These are phyloP conservation scores for Harpalus rufipes DNA, from an alignment of 2,888 invertebrate genomes.

Conservation along the genomic window DNA sequence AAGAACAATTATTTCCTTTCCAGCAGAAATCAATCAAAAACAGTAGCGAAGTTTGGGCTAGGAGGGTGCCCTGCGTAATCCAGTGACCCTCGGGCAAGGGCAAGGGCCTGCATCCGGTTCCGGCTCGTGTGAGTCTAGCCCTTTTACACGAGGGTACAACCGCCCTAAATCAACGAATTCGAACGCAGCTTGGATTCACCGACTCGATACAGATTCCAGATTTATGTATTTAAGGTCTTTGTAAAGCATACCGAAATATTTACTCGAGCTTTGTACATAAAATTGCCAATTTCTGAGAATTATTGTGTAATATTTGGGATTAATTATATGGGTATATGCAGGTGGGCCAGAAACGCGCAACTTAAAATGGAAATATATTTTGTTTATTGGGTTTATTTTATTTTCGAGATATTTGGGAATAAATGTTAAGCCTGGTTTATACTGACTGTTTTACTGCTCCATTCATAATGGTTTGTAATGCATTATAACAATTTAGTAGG, in stretches of 20 bases:
- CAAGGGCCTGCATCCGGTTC: constrained; percentile 33
- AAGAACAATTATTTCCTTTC: constrained; percentile 9
- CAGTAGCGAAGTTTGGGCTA: neutral
- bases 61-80: neutral
- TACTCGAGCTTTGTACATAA: constrained; percentile 11
- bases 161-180: constrained; percentile 46
- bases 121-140: neutral
- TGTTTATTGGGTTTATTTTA: neutral
- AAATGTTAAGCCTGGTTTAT: too few relatives aligned
- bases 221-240: constrained; percentile 50
- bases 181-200: constrained; percentile 19
- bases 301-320: constrained; percentile 43
- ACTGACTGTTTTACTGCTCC: too few relatives aligned
- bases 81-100: constrained; percentile 15
- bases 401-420: too few relatives aligned
- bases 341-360: neutral
- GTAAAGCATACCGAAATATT: constrained; percentile 42
- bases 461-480: too few relatives aligned
- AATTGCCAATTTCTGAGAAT: constrained; percentile 33
- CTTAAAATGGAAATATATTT: neutral
- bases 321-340: constrained; percentile 8
- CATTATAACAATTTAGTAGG: too few relatives aligned
- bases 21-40: constrained; percentile 27
- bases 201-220: constrained; percentile 48
- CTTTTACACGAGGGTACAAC: neutral